A percentile compares a stretch with the other conserved stretches of the same genome.
Evolutionary conservation across 2,797 vertebrate species (phyloP).

Genomic region (Centroberyx gerrardi): DNA sequence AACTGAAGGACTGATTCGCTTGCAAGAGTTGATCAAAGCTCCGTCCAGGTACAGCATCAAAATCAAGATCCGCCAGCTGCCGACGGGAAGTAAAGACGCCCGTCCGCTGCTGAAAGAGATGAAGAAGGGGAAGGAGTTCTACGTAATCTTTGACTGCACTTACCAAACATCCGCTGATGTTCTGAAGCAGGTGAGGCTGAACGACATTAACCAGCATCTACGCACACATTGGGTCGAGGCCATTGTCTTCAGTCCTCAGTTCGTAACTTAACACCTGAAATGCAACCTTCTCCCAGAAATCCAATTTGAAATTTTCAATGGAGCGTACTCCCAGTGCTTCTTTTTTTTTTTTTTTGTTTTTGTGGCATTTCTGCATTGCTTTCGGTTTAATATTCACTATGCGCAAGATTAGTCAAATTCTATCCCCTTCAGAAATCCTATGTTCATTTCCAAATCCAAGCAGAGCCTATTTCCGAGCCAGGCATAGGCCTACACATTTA

Average conservation of each 20-base stretch:
- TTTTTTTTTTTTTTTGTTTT: conserved; percentile 22
- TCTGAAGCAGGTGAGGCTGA: conserved; percentile 93
- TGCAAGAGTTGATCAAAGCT: conserved; percentile 99
- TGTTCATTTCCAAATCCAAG: conserved; percentile 63
- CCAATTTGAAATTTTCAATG: conserved; percentile 19
- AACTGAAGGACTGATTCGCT: conserved; percentile 88
- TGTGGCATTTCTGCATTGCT: conserved; percentile 39
- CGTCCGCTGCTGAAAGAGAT: conserved; percentile 97
- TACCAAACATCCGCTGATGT: conserved; percentile 94
- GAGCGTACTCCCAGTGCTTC: neutral
- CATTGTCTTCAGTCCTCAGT: neutral
- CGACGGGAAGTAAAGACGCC: conserved; percentile 94
- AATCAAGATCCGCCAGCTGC: conserved; percentile 98
- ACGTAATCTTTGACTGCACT: conserved; percentile 97
- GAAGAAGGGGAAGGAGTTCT: conserved; percentile 98
- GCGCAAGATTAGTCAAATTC: conserved; percentile 63
- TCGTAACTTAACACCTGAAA: neutral
- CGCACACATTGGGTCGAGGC: neutral
- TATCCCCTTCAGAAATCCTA: conserved; percentile 57
- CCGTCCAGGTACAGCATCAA: conserved; percentile 98
- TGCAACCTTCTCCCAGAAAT: conserved; percentile 10
- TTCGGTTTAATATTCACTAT: conserved; percentile 57
- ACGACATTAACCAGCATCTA: neutral
- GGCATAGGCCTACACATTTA: conserved; percentile 55
- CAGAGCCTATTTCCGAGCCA: conserved; percentile 56